Evolutionary conservation across 2,797 vertebrate genomes (phyloP).

Genomic region (Rhinichthys osculus): DNA sequence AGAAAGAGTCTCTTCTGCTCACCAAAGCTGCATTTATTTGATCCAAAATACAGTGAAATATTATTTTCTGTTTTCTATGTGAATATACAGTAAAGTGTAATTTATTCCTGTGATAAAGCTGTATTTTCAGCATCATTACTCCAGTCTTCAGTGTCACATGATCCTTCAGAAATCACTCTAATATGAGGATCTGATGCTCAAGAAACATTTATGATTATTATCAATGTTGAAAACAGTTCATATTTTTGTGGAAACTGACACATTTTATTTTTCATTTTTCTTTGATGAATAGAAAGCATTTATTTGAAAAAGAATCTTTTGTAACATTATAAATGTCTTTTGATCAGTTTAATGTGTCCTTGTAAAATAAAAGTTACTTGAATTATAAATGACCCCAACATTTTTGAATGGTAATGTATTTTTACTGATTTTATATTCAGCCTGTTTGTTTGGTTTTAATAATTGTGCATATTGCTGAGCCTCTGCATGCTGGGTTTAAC

Average conservation of each 20-base stretch:
- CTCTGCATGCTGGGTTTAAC: neutral
- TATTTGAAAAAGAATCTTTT: no score
- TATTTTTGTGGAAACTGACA: no score
- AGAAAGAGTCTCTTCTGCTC: neutral
- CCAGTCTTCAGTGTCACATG: neutral
- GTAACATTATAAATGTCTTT: no score
- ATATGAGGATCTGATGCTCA: neutral
- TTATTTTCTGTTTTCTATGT: neutral
- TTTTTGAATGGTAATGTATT: no score
- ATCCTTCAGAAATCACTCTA: neutral
- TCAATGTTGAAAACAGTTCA: no score
- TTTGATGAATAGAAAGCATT: no score
- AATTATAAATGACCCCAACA: no score
- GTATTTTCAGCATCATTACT: neutral
- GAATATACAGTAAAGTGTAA: neutral
- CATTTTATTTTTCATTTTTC: no score
- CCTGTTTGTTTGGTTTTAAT: neutral
- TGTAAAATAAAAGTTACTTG: no score
- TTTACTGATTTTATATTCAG: neutral
- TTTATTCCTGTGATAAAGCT: neutral
- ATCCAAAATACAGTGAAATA: neutral
- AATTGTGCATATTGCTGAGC: neutral
- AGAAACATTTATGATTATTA: no score
- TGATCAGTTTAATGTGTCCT: no score
- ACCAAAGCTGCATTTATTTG: neutral